These are phyloP conservation scores for Pediacus dermestoides DNA, from an alignment of 2,888 invertebrate genomes.

Conservation along the genomic window DNA sequence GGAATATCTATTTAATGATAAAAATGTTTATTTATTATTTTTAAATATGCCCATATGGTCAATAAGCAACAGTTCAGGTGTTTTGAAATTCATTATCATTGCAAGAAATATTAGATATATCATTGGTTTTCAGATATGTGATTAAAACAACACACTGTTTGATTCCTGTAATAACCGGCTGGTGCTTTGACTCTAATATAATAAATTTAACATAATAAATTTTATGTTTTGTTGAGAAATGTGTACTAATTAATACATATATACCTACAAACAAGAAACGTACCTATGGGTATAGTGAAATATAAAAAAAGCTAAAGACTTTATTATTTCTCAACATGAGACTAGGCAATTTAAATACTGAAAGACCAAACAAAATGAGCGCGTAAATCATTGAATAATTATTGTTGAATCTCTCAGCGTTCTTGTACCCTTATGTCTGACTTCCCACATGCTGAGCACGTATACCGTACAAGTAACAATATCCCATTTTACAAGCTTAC, in stretches of 20 bases:
- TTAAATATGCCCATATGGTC: too few relatives aligned
- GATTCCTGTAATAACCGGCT: too few relatives aligned
- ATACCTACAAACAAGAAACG: too few relatives aligned
- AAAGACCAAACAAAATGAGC: slow-evolving; percentile 18
- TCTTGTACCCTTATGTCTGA: slow-evolving; percentile 18
- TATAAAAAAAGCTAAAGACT: slow-evolving; percentile 10
- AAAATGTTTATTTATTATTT: too few relatives aligned
- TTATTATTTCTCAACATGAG: slow-evolving; percentile 15
- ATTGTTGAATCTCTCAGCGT: slow-evolving; percentile 23
- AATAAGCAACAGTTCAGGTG: too few relatives aligned
- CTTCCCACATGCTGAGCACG: slow-evolving; percentile 17
- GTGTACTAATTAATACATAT: slow-evolving; percentile 1
- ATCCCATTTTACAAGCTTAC: slow-evolving; percentile 20
- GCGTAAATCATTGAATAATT: slow-evolving; percentile 24
- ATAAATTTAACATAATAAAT: not conserved
- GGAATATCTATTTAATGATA: too few relatives aligned
- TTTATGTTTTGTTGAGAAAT: not conserved
- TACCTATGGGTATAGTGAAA: not conserved
- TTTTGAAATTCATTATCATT: too few relatives aligned
- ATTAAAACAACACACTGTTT: too few relatives aligned
- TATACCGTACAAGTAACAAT: slow-evolving; percentile 22
- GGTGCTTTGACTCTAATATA: too few relatives aligned
- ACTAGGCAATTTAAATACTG: slow-evolving; percentile 22
- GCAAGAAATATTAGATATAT: too few relatives aligned
- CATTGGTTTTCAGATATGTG: too few relatives aligned